Percentiles rank a stretch among this genome's conserved stretches.
Conservation (phyloP, 2,888 invertebrate genomes). For the Leucoptera coffeella region DNA sequence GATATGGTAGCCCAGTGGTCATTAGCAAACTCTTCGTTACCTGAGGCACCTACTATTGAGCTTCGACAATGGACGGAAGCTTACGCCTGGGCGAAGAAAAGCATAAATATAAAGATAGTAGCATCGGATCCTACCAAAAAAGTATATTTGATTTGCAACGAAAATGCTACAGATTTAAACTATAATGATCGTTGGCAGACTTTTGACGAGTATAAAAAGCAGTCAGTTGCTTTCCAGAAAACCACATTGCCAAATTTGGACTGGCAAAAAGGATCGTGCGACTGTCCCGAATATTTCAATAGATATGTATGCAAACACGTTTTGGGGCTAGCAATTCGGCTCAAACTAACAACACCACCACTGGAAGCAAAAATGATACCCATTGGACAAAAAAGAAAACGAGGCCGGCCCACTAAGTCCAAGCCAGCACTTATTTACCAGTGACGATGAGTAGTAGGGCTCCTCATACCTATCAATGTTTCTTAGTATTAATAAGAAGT, state of each 20-base stretch:
- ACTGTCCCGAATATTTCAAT: constrained; percentile 3
- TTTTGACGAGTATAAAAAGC: constrained; percentile 6
- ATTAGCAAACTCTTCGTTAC: too few species aligned
- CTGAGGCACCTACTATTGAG: too few species aligned
- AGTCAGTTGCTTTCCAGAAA: constrained; percentile 5
- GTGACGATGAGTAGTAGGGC: constrained; percentile 7
- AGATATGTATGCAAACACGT: constrained; percentile 6
- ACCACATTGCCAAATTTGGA: constrained; percentile 4
- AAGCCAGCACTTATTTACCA: constrained; percentile 6
- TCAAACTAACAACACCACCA: constrained; percentile 4
- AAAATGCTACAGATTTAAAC: constrained; percentile 5
- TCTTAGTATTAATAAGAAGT: constrained; percentile 4
- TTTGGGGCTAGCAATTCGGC: constrained; percentile 3
- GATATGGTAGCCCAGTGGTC: too few species aligned
- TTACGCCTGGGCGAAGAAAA: constrained; percentile 5
- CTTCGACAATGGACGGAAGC: too few species aligned
- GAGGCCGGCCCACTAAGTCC: constrained; percentile 3
- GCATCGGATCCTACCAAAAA: constrained; percentile 5
- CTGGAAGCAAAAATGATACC: constrained; percentile 5
- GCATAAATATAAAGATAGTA: constrained; percentile 5
- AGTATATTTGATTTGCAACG: constrained; percentile 5
- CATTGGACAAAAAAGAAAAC: constrained; percentile 6
- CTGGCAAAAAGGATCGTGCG: background rate
- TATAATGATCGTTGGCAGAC: constrained; percentile 5
- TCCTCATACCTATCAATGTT: constrained; percentile 6